Percentiles rank a stretch among this genome's conserved stretches.
Evolutionary conservation across 2,797 vertebrate species (phyloP).

Genomic region (Cyprinodon diabolis): DNA sequence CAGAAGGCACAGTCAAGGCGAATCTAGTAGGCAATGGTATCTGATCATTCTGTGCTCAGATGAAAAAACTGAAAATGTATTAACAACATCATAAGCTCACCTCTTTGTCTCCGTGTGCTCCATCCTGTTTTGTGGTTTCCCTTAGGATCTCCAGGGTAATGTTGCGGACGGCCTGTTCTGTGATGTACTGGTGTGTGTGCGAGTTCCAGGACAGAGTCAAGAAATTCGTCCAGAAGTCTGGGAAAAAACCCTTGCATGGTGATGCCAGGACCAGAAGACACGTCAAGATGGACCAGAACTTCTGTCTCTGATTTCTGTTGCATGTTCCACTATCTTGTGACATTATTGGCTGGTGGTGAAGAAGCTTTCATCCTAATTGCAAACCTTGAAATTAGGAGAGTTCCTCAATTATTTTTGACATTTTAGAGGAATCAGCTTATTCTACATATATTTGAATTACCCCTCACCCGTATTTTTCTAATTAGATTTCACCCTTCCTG

Average conservation of each 20-base stretch:
- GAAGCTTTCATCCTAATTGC: conserved; percentile 44
- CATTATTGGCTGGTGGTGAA: conserved; percentile 37
- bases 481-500: conserved; percentile 10
- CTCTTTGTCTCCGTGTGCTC: conserved; percentile 40
- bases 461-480: not conserved
- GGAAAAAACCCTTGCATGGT: conserved; percentile 82
- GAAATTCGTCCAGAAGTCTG: conserved; percentile 86
- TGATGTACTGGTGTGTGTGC: conserved; percentile 88
- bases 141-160: conserved; percentile 84
- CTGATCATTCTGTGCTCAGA: not conserved
- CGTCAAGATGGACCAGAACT: conserved; percentile 35
- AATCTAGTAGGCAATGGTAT: conserved; percentile 43
- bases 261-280: conserved; percentile 71
- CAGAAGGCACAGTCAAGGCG: conserved; percentile 80
- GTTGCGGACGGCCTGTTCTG: conserved; percentile 83
- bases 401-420: not conserved
- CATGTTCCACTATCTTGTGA: conserved; percentile 31
- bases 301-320: conserved; percentile 8
- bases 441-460: not conserved
- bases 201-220: conserved; percentile 84
- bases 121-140: conserved; percentile 44
- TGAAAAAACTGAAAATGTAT: not conserved
- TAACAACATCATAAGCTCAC: conserved; percentile 58
- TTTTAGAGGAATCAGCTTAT: too few relatives aligned
- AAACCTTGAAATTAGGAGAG: not conserved